Conservation (phyloP, 2,888 invertebrate genomes). For the Drosophila picticornis region DNA sequence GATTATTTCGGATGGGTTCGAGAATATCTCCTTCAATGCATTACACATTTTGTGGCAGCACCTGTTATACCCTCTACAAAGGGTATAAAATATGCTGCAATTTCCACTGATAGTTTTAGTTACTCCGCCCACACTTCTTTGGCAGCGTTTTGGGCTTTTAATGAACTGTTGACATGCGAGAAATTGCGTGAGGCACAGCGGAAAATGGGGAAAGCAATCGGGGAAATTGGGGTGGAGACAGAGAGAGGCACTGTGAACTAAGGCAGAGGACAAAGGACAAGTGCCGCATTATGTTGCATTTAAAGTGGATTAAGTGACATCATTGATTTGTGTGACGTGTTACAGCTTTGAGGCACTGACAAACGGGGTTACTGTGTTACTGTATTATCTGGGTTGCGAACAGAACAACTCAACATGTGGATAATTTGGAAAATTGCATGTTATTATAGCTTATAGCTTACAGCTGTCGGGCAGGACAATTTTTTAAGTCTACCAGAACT, state of each 20-base stretch:
- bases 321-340: conserved; percentile 65
- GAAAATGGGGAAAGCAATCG: conserved; percentile 41
- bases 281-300: conserved; percentile 66
- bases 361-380: conserved; percentile 38
- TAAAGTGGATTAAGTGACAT: conserved; percentile 58
- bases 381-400: conserved; percentile 6
- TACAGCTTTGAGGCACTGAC: conserved; percentile 43
- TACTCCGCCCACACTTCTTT: conserved; percentile 3
- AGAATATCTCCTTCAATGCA: neutral
- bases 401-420: neutral
- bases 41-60: neutral
- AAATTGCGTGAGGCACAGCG: conserved; percentile 62
- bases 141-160: conserved; percentile 49
- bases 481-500: neutral
- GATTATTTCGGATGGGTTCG: neutral
- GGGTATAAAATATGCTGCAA: conserved; percentile 16
- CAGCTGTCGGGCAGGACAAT: neutral
- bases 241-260: conserved; percentile 3
- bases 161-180: conserved; percentile 75
- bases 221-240: neutral
- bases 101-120: conserved; percentile 47
- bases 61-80: neutral
- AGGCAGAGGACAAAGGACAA: conserved; percentile 41
- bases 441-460: neutral
- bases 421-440: neutral